Base-by-base conservation (phyloP, 2,113 vertebrate genomes). In the Zeus faber region DNA sequence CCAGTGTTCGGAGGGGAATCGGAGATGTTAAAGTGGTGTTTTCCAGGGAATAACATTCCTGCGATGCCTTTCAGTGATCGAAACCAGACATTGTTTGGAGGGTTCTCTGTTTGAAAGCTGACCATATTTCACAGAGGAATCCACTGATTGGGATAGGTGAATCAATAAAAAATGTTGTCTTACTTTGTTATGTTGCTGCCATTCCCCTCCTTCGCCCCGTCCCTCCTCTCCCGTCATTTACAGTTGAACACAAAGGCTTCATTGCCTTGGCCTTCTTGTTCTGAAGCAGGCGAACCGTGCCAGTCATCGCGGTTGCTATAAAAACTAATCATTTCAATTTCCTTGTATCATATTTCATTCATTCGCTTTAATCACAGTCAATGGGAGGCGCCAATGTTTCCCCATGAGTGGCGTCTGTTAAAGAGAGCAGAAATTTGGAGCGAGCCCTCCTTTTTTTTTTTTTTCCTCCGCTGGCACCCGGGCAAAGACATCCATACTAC, bases 301-400 rank as follows among this genome's bases (percentile, higher is more conserved):
- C 80, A 80, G 67, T 83, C 70, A n/a, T 74, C 69, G 67, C 63
- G 80, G 82, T 86, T 81, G 69, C 76, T 70, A 73, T 82, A 84
- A 85, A 87, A 88, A 76, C 75, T 39, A 87, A 86, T 84, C 66
- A 83, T 85, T 86, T 84, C 70, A 83, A 80, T 88, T 86, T 88
- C 84, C 84, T 84, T 69, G 71, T 84, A 88, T 88, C 82, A 86
- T 80, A 85, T 89, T 87, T 86, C 86, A 80, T 76, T 82, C 72
- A 72, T 80, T 80, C 72, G 70, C 82, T 87, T 87, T 86, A 86
- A 89, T 86, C 84, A 83, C 72, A 49, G 85, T 76, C 64, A 76
- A 68, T 55, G 69, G 83, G 79, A 79, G 80, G 76, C 81, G 81
- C 84, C 83, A 79, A 70, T 51, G 76, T 78, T 81, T 79, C 75